These are phyloP conservation scores for Caradrina clavipalpis DNA, from an alignment of 2,888 invertebrate genomes.

Conservation along the genomic window DNA sequence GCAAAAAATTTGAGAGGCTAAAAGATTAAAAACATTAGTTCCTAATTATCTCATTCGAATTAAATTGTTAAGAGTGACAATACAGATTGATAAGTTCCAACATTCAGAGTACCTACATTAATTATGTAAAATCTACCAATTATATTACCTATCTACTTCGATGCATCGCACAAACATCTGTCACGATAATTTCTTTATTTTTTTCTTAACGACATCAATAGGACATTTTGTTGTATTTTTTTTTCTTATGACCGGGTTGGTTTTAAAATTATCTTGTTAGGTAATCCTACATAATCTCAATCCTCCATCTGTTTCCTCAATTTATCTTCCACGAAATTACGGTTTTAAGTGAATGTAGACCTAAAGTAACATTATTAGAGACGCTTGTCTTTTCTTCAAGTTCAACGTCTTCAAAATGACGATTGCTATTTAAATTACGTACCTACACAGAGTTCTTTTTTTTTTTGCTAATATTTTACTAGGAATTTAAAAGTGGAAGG, in stretches of 20 bases:
- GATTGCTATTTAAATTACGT: slow-evolving; percentile 28
- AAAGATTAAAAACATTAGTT: not conserved
- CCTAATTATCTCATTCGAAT: too few species aligned
- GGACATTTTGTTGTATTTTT: slow-evolving; percentile 2
- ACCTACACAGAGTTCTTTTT: not conserved
- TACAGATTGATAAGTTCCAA: not conserved
- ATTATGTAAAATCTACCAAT: not conserved
- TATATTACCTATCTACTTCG: not conserved
- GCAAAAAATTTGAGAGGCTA: not conserved
- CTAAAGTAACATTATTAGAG: slow-evolving; percentile 18
- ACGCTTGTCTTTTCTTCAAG: slow-evolving; percentile 9
- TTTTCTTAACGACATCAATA: not conserved
- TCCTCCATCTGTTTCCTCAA: slow-evolving; percentile 52
- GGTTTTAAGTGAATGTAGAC: slow-evolving; percentile 3
- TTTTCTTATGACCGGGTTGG: not conserved
- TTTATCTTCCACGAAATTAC: slow-evolving; percentile 41
- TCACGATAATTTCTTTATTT: not conserved
- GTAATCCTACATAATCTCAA: slow-evolving; percentile 29
- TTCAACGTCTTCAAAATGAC: slow-evolving; percentile 35
- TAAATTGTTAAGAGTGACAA: not conserved
- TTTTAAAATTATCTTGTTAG: slow-evolving; percentile 16
- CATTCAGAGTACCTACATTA: not conserved
- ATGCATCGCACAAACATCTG: slow-evolving; percentile 6
- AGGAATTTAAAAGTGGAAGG: slow-evolving; percentile 13
- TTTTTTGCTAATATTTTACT: slow-evolving; percentile 38